Base-by-base conservation (phyloP, 2,113 vertebrate species). In the Lampris incognitus region DNA sequence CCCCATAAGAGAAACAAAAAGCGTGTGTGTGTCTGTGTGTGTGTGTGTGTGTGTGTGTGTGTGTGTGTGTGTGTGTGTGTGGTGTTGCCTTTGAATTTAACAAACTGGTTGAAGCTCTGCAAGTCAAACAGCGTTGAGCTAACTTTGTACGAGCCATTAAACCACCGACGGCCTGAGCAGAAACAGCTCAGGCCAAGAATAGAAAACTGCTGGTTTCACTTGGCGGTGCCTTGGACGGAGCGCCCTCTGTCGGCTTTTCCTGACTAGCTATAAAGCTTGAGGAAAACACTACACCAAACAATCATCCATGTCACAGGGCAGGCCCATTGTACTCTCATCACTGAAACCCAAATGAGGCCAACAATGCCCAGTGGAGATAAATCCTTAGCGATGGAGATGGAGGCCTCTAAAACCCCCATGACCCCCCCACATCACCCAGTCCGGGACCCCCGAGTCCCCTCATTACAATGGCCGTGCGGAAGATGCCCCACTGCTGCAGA, bases 401-500 rank as follows among this genome's bases (percentile, higher is more conserved):
- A 71, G 74, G 61, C 80, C 69, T 52, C 1, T 9, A 54, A 46
- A 61, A 48, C 58, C 61, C 66, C 40, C 6, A 9, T n/a, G 1
- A 11, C 54, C 4, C 63, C 61, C 57, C 63, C 39, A 4, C 13
- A 40, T 3, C 52, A 24, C 24, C 24, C 24, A 24, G 24, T 24
- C 24, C 24, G 24, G 51, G 13, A n/a, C 54, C 65, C 73, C 56
- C 44, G 36, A 24, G 38, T 39, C 71, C 56, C 11, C 70, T 37
- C 8, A 74, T 50, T 74, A 88, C 82, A 87, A 86, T 72, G 83
- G 67, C 40, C 58, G 72, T 78, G 13, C 70, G 81, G 87, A 90
- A 87, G 86, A 83, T 46, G 76, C 61, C 76, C 88, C 71, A 75
- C 87, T 84, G 85, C 84, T 78, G 78, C 60, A 38, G 13, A 75